Conservation (phyloP, 2,113 vertebrate species). For the Eidolon helvum region DNA sequence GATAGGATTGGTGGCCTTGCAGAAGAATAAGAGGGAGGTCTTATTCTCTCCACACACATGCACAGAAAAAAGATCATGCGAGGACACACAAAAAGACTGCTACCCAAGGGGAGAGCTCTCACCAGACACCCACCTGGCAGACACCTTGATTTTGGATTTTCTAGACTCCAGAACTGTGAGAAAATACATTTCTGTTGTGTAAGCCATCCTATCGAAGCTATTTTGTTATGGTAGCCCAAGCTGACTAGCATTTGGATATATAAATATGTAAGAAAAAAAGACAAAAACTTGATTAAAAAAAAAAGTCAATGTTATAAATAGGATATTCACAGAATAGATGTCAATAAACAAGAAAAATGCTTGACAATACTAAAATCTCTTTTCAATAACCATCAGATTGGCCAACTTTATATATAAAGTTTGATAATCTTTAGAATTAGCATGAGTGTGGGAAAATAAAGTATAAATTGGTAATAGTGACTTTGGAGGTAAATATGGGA, state of each 20-base stretch:
- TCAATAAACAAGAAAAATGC: not conserved
- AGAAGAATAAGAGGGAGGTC: not conserved
- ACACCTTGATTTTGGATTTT: not conserved
- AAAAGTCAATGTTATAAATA: not conserved
- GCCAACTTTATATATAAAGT: not conserved
- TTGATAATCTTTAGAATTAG: not conserved
- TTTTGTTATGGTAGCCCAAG: not conserved
- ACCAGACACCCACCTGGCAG: not conserved
- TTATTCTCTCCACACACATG: not conserved
- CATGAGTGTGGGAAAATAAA: not conserved
- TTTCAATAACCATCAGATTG: not conserved
- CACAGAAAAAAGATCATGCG: not conserved
- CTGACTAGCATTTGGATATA: not conserved
- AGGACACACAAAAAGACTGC: not conserved
- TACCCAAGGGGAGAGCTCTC: not conserved
- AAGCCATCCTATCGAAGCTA: not conserved
- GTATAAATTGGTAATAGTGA: not conserved
- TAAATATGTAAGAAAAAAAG: not conserved
- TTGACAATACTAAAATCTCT: not conserved
- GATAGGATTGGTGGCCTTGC: not conserved
- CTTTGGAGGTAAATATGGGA: not conserved
- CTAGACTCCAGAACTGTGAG: not conserved
- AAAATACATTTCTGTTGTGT: not conserved
- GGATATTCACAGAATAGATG: not conserved
- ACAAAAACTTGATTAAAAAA: not conserved